These are phyloP conservation scores for Parascotia fuliginaria DNA, from an alignment of 2,888 invertebrate species.

Conservation along the genomic window DNA sequence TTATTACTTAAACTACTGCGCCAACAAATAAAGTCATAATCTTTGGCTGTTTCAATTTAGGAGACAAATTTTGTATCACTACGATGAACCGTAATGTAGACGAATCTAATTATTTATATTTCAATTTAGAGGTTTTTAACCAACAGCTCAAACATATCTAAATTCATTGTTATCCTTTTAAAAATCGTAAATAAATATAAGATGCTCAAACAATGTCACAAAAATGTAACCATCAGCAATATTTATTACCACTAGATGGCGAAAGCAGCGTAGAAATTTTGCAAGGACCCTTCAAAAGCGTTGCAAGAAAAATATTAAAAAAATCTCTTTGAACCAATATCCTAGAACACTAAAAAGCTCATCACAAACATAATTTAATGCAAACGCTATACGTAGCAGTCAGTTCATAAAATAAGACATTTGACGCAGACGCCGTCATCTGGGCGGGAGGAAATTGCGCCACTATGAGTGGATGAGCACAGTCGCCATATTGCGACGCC, in stretches of 20 bases:
- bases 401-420: conserved; percentile 62
- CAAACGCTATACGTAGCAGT: conserved; percentile 44
- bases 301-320: background rate
- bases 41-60: too few species aligned
- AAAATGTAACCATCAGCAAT: too few species aligned
- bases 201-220: too few species aligned
- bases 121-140: too few species aligned
- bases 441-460: conserved; percentile 56
- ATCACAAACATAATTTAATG: conserved; percentile 48
- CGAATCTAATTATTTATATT: too few species aligned
- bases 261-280: background rate
- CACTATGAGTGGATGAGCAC: conserved; percentile 54
- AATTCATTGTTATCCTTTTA: too few species aligned
- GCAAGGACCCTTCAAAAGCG: background rate
- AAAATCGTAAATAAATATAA: too few species aligned
- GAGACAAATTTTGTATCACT: too few species aligned
- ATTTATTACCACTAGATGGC: background rate
- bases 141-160: too few species aligned
- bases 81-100: too few species aligned
- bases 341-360: conserved; percentile 34
- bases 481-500: conserved; percentile 59
- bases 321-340: background rate
- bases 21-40: too few species aligned
- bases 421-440: conserved; percentile 56
- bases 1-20: too few species aligned